Percentiles rank a stretch among this genome's conserved stretches.
phyloP scores from a whole-genome alignment of 2,113 vertebrate genomes.

The Pithys albifrons region DNA sequence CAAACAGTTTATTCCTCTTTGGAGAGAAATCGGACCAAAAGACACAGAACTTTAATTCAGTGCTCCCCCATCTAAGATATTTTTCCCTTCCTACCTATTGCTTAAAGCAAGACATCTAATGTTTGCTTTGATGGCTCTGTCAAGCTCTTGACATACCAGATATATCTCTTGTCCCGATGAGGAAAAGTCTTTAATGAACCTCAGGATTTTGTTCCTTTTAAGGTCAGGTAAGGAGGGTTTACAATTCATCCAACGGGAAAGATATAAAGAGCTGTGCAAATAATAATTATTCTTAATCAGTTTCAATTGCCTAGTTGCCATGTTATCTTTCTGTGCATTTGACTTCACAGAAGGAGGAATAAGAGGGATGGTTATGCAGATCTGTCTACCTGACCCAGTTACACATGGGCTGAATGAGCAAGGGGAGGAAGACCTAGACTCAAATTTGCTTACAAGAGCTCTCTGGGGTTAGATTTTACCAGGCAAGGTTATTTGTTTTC shows the following conservation, averaged over 20 bases:
- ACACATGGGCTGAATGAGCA: background rate
- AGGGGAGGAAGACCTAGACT: background rate
- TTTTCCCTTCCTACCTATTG: conserved; percentile 8
- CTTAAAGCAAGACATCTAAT: conserved; percentile 27
- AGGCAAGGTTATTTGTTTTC: background rate
- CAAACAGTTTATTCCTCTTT: conserved; percentile 60
- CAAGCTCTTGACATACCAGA: background rate
- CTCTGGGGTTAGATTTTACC: background rate
- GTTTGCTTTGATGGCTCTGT: conserved; percentile 1
- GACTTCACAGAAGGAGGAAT: background rate
- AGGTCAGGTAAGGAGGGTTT: background rate
- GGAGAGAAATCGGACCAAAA: conserved; percentile 37
- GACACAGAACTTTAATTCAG: conserved; percentile 16
- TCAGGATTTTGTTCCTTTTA: background rate
- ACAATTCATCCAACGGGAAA: background rate
- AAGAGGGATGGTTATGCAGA: background rate
- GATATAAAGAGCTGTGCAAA: background rate
- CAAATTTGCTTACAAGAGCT: background rate
- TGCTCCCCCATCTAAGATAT: background rate
- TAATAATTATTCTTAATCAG: background rate
- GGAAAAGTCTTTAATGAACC: background rate
- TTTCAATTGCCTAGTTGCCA: background rate
- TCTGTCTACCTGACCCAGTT: background rate
- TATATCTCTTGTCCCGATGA: background rate
- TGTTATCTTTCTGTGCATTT: background rate